Base-by-base conservation (phyloP, 2,113 vertebrate species). In the Chloroceryle aenea region DNA sequence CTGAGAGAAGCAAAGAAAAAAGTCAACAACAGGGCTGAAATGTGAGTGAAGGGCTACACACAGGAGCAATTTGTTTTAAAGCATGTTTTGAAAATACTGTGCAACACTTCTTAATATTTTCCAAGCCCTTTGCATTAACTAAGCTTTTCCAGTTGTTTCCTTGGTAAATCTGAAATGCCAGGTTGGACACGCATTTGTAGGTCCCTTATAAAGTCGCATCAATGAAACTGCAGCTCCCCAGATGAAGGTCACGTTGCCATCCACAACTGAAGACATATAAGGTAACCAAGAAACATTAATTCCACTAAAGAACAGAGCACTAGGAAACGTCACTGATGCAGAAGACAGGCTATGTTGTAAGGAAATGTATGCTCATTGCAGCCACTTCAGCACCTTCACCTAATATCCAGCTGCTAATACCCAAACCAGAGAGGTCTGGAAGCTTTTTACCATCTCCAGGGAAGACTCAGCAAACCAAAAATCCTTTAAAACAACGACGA, bases 1-100 rank as follows among this genome's bases (percentile, higher is more conserved):
- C 67, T 84, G 93, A 96, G 73, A 69, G 22, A 66, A 93, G 72
- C 61, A 87, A 72, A 90, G 77, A 48, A 19, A 90, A 87, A 89
- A 91, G 30, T 72, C 55, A 59, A 63, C 89, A 93, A 59, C 38
- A 85, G 73, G 36, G 68, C 22, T 64, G 47, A 97, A 87, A 87
- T 20, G 8, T 56, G 82, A 90, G 52, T 14, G 17, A 87, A 53
- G 23, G 85, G 53, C 38, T 74, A 75, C 14, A 61, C 19, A 69
- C 6, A 66, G 36, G 2, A 82, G 34, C 10, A 66, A 5, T 27
- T 72, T 43, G 14, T 58, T 90, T 83, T 10, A 52, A 85, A 66
- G 90, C 55, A 4, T 0, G 2, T 30, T 87, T 94, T 85, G 15
- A 77, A 86, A 75, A 21, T 52, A 32, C 7, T 30, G 2, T 32